phyloP scores from a whole-genome alignment of 2,797 vertebrate species.

The Crocidura indochinensis region DNA sequence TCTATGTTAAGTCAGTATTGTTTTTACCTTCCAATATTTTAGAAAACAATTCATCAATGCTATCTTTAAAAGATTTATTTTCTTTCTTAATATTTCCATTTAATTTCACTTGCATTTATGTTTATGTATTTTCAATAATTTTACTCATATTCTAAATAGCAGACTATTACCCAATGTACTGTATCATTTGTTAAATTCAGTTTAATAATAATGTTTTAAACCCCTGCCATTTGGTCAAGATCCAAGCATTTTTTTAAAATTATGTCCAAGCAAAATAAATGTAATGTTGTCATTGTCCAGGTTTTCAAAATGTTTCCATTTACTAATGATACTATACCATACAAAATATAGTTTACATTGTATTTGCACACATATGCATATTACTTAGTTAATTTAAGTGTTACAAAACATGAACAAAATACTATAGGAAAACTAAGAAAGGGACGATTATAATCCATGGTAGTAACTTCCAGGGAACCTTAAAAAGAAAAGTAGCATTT shows the following conservation, averaged over 20 bases:
- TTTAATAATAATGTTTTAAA: slow-evolving; percentile 54
- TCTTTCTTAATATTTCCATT: slow-evolving; percentile 8
- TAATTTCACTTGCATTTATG: not conserved
- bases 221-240: not conserved
- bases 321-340: not conserved
- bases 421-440: not conserved
- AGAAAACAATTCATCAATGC: slow-evolving; percentile 31
- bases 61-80: not conserved
- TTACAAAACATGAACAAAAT: slow-evolving; percentile 14
- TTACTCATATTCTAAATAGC: slow-evolving; percentile 44
- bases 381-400: not conserved
- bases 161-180: not conserved
- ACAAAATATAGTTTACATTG: not conserved
- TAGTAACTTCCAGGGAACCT: not conserved
- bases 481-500: not conserved
- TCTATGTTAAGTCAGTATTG: not conserved
- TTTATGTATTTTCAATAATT: not conserved
- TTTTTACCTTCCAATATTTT: slow-evolving; percentile 58
- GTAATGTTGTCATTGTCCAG: not conserved
- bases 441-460: not conserved
- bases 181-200: not conserved
- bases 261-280: slow-evolving; percentile 17
- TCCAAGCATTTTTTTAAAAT: slow-evolving; percentile 5
- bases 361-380: not conserved
- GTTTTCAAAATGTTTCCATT: slow-evolving; percentile 27